Base-by-base conservation (phyloP, 2,888 invertebrate species). In the Temnothorax ravouxi region DNA sequence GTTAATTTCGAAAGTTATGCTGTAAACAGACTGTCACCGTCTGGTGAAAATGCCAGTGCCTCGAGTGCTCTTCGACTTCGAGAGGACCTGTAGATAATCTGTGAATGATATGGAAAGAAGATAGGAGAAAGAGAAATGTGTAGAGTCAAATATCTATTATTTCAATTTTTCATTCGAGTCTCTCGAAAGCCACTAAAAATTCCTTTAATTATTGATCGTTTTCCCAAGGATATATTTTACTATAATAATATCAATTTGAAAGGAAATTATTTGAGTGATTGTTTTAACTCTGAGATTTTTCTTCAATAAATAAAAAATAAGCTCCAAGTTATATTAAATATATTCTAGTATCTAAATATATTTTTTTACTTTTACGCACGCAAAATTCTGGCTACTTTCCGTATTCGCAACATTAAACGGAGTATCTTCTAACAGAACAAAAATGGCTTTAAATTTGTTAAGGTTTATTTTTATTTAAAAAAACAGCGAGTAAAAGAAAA, bases 1-100 rank as follows among this genome's bases (percentile, higher is more conserved):
- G 91, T 92, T 93, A 92, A 89, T 87, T 88, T 86, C 83, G 82
- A 87, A 91, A 91, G 90, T 92, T 92, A 91, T 91, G 89, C 89
- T 84, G 88, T 89, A 90, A 88, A 88, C 87, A 87, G 75, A 71
- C 87, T 88, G 84, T 90, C 88, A 88, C 71, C 88, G 25, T 77
- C 54, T 66, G 74, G 82, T 72, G 56, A 81, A 67, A 59, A 75
- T 83, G 86, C n/a, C 29, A 84, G 74, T 66, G 72, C 50, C 47
- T 74, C 62, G 59, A 88, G 86, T 83, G 85, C 29, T 81, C 54
- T 54, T 72, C 59, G n/a, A 18, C 50, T 29, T 79, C 54, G 61
- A 85, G 80, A 87, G 64, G 54, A 74, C 59, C 61, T 64, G 66
- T 21, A 75, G 29, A 66, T 62, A 44, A 67, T 76, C 25, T 47